Conservation (phyloP, 2,797 vertebrate genomes). For the Spondyliosoma cantharus region DNA sequence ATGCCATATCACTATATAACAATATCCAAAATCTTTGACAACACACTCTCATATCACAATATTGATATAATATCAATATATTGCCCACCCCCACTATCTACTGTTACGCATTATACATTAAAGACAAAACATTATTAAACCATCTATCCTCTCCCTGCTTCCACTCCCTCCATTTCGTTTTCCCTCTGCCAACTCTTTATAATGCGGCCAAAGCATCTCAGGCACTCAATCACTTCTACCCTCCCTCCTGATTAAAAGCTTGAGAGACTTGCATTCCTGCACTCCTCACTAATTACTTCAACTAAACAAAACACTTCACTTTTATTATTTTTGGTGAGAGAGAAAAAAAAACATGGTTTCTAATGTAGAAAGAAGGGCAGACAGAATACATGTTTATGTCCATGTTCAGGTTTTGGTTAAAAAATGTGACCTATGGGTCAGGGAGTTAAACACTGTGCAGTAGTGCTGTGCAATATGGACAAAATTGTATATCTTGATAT, state of each 20-base stretch:
- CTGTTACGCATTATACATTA: neutral
- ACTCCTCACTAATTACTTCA: neutral
- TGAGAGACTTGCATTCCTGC: conserved; percentile 5
- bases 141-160: neutral
- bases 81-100: neutral
- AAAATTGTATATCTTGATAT: no score
- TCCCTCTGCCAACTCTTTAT: neutral
- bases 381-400: neutral
- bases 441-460: neutral
- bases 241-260: conserved; percentile 27
- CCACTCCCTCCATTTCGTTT: neutral
- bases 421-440: conserved; percentile 8
- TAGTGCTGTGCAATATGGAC: no score
- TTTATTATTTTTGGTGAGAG: neutral
- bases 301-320: conserved; percentile 2
- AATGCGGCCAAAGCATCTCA: conserved; percentile 12
- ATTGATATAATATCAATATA: no score
- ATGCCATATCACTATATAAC: no score
- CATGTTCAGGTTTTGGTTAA: neutral
- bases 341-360: neutral
- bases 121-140: no score
- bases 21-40: no score
- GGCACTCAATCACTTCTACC: neutral
- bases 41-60: no score
- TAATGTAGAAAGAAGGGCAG: no score